phyloP scores from a whole-genome alignment of 2,888 invertebrate genomes.

The Euplexia lucipara region DNA sequence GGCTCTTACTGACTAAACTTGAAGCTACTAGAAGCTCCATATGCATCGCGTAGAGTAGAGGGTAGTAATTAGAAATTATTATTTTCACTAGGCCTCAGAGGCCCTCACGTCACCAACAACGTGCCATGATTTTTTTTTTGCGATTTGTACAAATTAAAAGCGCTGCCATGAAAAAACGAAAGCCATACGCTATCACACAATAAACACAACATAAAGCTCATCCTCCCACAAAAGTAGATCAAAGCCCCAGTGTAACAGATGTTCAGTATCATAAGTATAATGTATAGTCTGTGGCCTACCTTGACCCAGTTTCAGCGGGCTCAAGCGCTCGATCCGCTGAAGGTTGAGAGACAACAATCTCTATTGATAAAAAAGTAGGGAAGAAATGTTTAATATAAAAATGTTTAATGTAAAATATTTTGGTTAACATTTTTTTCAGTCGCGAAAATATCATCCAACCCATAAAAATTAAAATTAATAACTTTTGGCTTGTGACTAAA shows the following conservation, averaged over 20 bases:
- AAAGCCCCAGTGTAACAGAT: slow-evolving; percentile 52
- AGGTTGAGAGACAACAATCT: slow-evolving; percentile 57
- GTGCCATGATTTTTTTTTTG: too few relatives aligned
- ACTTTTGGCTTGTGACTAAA: too few relatives aligned
- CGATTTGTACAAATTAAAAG: background rate
- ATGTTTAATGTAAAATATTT: background rate
- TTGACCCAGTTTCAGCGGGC: slow-evolving; percentile 58
- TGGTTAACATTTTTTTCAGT: background rate
- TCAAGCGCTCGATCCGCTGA: slow-evolving; percentile 61
- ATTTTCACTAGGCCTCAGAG: background rate
- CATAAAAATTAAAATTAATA: too few relatives aligned
- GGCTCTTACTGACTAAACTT: too few relatives aligned
- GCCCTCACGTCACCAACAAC: too few relatives aligned
- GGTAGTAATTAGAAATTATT: background rate
- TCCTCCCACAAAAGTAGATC: slow-evolving; percentile 48
- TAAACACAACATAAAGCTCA: slow-evolving; percentile 33
- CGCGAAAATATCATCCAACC: background rate
- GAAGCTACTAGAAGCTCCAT: too few relatives aligned
- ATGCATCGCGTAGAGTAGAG: too few relatives aligned
- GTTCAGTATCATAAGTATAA: slow-evolving; percentile 38
- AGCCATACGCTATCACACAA: slow-evolving; percentile 23
- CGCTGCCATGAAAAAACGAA: slow-evolving; percentile 3
- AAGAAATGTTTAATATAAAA: slow-evolving; percentile 24
- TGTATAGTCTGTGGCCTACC: slow-evolving; percentile 44
- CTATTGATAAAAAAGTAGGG: slow-evolving; percentile 44